Base-by-base conservation (phyloP, 2,113 vertebrate genomes). In the Psilopsiagon aurifrons region DNA sequence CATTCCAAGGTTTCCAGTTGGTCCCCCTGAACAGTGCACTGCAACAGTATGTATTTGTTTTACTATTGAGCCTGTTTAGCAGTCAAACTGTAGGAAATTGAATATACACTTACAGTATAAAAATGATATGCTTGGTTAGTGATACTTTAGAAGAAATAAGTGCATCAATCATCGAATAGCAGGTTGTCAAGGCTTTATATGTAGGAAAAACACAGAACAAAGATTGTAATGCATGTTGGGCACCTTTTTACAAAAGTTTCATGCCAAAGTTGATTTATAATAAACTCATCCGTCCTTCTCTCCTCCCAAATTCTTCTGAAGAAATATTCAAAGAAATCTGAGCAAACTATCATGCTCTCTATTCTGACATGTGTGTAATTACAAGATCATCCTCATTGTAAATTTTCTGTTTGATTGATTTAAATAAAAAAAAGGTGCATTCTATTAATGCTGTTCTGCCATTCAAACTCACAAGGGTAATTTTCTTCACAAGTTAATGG, bases 71-170 rank as follows among this genome's bases (percentile, higher is more conserved):
- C 88, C 98, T 98, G 94, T 98, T 98, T 98, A 98, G 97, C 97
- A 98, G 97, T 98, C 97, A 98, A 98, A 98, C 94, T 96, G 96
- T 97, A 97, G 97, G 97, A 98, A 98, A 98, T 98, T 98, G 98
- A 98, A 98, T 98, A 98, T 98, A 98, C 86, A 98, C 94, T 97
- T 98, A 97, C 97, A 98, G 97, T 98, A 98, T 97, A 97, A 98
- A 98, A 98, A 98, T 98, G 97, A 98, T 98, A 97, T 96, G 98
- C 97, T 98, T 98, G 98, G 98, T 98, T 98, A 98, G 98, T 97
- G 97, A 98, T 98, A 97, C 96, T 98, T 98, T 97, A 97, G 96
- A 95, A 98, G 97, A 98, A 98, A 98, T 98, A 98, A 98, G 97
- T 98, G 95, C 98, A 98, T 98, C 98, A 98, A 98, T 98, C 98